Base-by-base conservation (phyloP, 2,797 vertebrate species). In the Erpetoichthys calabaricus region DNA sequence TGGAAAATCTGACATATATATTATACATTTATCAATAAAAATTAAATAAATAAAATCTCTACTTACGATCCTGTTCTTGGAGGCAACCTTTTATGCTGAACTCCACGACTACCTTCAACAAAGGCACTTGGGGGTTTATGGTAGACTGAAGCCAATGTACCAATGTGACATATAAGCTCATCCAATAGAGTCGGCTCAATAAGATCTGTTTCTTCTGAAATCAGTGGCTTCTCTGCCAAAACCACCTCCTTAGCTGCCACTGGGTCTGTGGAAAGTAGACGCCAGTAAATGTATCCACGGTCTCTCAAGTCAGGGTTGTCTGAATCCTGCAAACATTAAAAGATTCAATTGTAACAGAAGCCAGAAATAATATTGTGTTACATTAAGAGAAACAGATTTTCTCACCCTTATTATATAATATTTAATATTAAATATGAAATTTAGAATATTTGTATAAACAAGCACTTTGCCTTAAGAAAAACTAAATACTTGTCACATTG, bases 231-330 rank as follows among this genome's bases (percentile, higher is more conserved):
- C 71, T 88, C 85, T 0, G 83, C 85, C 73, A 88, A 65, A 25
- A 88, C 86, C 65, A 88, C 86, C 53, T 88, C 86, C 67, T 86
- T 86, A 62, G 85, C 86, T 0, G 86, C 86, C 68, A 86, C 83
- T 0, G 86, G 86, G 60, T 87, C 86, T 0, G 86, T 88, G 63
- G 85, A 86, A 6, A 88, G 80, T 63, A 88, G 73, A 42, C 85
- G 80, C 86, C 86, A 88, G 81, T 98, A 98, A 82, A 98, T 98
- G 77, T 98, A 98, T 4, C 95, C 94, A 0, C 95, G 89, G 60
- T 98, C 95, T 59, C 95, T 80, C 67, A 98, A 84, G 75, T 98
- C 95, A 0, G 95, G 95, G 72, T 98, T 98, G 74, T 98, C 95
- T 0, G 95, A 98, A 74, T 98, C 94, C 95, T 97, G 70, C 47